Evolutionary conservation across 2,888 invertebrate species (phyloP).

Genomic region (Xylota sylvarum): DNA sequence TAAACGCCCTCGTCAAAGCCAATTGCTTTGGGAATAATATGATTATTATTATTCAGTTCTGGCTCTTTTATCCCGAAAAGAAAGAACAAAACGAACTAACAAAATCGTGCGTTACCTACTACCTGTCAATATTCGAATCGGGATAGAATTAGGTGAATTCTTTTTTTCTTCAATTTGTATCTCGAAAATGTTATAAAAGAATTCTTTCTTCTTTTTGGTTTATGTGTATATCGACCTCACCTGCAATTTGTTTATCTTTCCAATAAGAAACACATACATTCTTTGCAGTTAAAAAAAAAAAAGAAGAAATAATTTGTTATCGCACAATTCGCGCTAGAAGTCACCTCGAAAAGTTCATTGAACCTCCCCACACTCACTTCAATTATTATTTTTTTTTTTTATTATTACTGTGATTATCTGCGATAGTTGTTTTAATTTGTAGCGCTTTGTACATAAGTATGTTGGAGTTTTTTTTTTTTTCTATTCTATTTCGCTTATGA

Average conservation of each 20-base stretch:
- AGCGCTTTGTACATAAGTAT: conserved; percentile 27
- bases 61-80: conserved; percentile 3
- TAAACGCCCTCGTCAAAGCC: background rate
- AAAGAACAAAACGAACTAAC: background rate
- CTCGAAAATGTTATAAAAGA: conserved; percentile 19
- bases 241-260: conserved; percentile 43
- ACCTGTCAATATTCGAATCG: conserved; percentile 37
- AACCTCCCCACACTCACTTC: conserved; percentile 70
- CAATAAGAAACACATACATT: conserved; percentile 8
- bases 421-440: conserved; percentile 77
- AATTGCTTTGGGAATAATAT: conserved; percentile 20
- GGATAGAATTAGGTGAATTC: conserved; percentile 20
- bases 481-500: conserved; percentile 28
- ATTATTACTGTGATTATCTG: conserved; percentile 74
- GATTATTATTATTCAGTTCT: conserved; percentile 39
- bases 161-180: background rate
- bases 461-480: conserved; percentile 18
- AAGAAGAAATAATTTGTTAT: conserved; percentile 51
- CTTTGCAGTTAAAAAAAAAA: conserved; percentile 23
- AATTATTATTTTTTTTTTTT: conserved; percentile 67
- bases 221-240: conserved; percentile 19
- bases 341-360: conserved; percentile 74
- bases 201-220: conserved; percentile 2
- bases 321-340: conserved; percentile 71
- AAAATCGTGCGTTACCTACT: conserved; percentile 19